Evolutionary conservation across 2,113 vertebrate genomes (phyloP).

Genomic region (Nerophis ophidion): DNA sequence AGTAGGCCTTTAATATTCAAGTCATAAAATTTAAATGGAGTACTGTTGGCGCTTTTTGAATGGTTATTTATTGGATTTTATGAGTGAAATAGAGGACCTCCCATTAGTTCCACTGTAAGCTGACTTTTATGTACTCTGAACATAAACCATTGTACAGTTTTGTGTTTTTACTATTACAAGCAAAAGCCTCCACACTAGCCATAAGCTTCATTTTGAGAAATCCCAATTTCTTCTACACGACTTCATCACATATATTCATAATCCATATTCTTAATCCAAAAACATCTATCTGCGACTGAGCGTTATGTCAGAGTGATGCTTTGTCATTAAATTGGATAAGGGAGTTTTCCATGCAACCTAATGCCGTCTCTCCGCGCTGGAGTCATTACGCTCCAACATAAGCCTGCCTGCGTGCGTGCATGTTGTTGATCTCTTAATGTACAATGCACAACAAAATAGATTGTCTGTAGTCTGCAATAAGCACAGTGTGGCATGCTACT

Average conservation of each 20-base stretch:
- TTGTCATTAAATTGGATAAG: constrained; percentile 2
- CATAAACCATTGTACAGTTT: too few species aligned
- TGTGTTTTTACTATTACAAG: too few species aligned
- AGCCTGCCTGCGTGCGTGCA: constrained; percentile 2
- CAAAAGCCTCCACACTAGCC: too few species aligned
- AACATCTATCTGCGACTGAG: not conserved
- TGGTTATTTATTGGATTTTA: too few species aligned
- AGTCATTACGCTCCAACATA: constrained; percentile 12
- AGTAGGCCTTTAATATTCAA: too few species aligned
- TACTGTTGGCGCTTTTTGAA: too few species aligned
- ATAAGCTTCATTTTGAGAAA: not conserved
- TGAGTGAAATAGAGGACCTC: too few species aligned
- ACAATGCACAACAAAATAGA: constrained; percentile 1
- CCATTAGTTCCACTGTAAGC: too few species aligned
- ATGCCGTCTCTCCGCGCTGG: not conserved
- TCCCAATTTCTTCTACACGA: not conserved
- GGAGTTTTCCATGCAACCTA: constrained; percentile 10
- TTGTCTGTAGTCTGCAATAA: constrained; percentile 6
- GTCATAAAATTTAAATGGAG: too few species aligned
- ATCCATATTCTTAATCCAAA: constrained; percentile 3
- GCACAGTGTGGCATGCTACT: not conserved
- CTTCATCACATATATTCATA: not conserved
- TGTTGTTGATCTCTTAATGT: constrained; percentile 16
- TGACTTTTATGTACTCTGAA: too few species aligned
- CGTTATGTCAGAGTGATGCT: constrained; percentile 24